Evolutionary conservation across 2,797 vertebrate species (phyloP).

Genomic region (Rhinella marina): DNA sequence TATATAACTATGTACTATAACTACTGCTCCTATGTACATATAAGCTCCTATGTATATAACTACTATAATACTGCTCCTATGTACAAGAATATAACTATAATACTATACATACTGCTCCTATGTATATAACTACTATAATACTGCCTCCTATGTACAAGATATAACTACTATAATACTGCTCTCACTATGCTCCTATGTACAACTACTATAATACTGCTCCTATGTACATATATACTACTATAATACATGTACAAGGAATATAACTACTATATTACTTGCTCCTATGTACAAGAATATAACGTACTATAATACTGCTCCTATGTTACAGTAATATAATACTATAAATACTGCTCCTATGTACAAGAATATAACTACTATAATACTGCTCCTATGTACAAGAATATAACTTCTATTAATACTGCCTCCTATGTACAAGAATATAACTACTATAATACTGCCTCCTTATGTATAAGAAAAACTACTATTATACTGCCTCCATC

Average conservation of each 20-base stretch:
- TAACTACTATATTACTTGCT: slow-evolving; percentile 10
- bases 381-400: background rate
- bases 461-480: slow-evolving; percentile 10
- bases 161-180: background rate
- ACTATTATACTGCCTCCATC: background rate
- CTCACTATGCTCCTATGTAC: no score
- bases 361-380: slow-evolving; percentile 6
- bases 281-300: slow-evolving; percentile 3
- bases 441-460: slow-evolving; percentile 1
- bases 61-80: no score
- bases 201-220: slow-evolving; percentile 1
- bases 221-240: slow-evolving; percentile 6
- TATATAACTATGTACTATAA: slow-evolving; percentile 12
- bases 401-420: slow-evolving; percentile 5
- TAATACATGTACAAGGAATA: slow-evolving; percentile 5
- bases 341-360: background rate
- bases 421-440: no score
- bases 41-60: background rate
- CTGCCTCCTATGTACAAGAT: slow-evolving; percentile 1
- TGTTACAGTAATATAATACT: no score
- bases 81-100: no score
- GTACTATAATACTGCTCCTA: background rate
- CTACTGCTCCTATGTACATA: background rate
- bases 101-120: no score
- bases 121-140: no score